Conservation (phyloP, 2,113 vertebrate genomes). For the Xiphias gladius region DNA sequence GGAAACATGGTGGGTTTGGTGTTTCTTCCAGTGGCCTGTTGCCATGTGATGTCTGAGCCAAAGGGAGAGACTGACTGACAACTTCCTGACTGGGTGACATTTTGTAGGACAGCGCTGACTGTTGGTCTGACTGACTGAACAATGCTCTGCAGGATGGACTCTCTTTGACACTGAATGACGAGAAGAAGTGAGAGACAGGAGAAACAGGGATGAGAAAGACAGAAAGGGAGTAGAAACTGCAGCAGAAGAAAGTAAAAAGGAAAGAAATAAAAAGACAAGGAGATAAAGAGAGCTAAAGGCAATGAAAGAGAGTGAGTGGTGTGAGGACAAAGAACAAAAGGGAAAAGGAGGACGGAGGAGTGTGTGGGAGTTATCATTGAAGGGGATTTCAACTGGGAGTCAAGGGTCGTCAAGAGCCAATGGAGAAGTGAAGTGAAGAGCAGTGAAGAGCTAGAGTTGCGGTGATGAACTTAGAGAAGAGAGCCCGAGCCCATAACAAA, state of each 20-base stretch:
- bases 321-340: conserved; percentile 55
- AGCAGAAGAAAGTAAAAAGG: not conserved
- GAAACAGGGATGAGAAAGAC: not conserved
- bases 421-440: conserved; percentile 50
- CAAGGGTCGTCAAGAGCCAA: conserved; percentile 24
- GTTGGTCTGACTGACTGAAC: conserved; percentile 17
- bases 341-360: conserved; percentile 55
- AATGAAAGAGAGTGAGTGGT: conserved; percentile 22
- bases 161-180: conserved; percentile 16
- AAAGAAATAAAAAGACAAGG: conserved; percentile 25
- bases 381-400: conserved; percentile 19
- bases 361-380: conserved; percentile 49
- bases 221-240: not conserved
- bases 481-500: conserved; percentile 59
- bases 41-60: conserved; percentile 52
- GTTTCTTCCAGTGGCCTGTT: conserved; percentile 48
- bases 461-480: conserved; percentile 44
- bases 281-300: conserved; percentile 32
- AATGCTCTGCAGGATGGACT: conserved; percentile 1
- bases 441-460: conserved; percentile 30
- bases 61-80: conserved; percentile 39
- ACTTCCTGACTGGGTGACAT: conserved; percentile 16
- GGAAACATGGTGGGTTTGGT: conserved; percentile 47
- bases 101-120: not conserved
- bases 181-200: not conserved